Base-by-base conservation (phyloP, 2,888 invertebrate species). In the Gisinianus flammeolus region DNA sequence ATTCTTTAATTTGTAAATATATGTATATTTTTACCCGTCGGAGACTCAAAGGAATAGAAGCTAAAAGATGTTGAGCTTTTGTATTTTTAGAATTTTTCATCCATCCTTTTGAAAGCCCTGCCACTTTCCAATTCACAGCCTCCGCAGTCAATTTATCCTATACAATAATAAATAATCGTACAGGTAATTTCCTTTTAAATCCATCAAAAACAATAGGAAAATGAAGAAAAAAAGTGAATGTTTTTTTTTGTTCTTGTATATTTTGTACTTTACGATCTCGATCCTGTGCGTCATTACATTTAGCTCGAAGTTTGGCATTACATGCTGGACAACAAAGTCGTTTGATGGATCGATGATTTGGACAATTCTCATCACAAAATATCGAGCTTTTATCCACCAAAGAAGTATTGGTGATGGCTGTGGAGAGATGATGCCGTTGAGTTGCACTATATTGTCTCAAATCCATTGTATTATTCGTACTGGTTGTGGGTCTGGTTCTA, bases 261-360 rank as follows among this genome's bases (percentile, higher is more conserved):
- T n/a, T 22, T 33, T 30, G 26, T 71, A 73, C 73, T 31, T 31
- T 62, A 26, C 72, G 64, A 70, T 76, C 76, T 12, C 69, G 44
- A 12, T 28, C 16, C 31, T 76, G 58, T 58, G 68, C 71, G n/a
- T 79, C 68, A 58, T 56, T 64, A 56, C 76, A 76, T 3, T 24
- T 56, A 1, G 58, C 62, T 66, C 77, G 72, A 64, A 78, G 30
- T 71, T 82, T 81, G 2, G 78, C 81, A 26, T 80, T 78, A 54
- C 82, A 82, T 24, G 82, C 81, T 22, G 67, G 54, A 73, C 82
- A 82, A 52, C 81, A 80, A 26, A 81, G 76, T 22, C 79, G 67
- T 44, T 68, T 73, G 35, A 78, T 5, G 1, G 68, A 68, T 22
- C 68, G 16, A n/a, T 33, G 33, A 62, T 26, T 22, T 10, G 4